Conservation (phyloP, 2,113 vertebrate genomes). For the Labeo rohita region DNA sequence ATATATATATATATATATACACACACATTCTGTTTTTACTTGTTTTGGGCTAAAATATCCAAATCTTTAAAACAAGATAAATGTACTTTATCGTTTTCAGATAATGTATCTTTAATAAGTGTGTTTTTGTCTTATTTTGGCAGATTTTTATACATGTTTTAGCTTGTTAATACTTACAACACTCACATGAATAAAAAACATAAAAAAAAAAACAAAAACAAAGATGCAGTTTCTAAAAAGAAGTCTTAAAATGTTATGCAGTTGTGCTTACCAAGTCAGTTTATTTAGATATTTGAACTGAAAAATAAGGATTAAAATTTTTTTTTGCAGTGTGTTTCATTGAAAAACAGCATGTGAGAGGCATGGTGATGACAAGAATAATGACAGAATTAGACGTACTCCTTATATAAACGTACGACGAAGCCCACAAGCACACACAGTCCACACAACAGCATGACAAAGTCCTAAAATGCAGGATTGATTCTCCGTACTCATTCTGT, state of each 20-base stretch:
- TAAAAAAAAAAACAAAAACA: background rate
- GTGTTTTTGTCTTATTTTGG: background rate
- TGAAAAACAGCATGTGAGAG: conserved; percentile 7
- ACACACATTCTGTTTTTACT: background rate
- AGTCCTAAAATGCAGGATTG: conserved; percentile 25
- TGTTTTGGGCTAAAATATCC: background rate
- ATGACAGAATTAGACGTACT: background rate
- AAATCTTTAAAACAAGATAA: no score
- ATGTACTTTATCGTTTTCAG: background rate
- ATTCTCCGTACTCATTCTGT: conserved; percentile 34
- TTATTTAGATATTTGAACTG: background rate
- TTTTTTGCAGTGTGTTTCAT: background rate
- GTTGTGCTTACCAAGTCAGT: background rate
- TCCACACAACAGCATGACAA: background rate
- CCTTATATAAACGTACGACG: background rate
- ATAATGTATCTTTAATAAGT: background rate
- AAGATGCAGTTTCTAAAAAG: background rate
- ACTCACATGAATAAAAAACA: background rate
- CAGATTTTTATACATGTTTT: no score
- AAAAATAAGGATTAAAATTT: background rate
- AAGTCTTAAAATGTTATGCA: background rate
- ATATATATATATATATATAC: no score
- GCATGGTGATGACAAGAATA: background rate
- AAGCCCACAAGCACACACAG: background rate
- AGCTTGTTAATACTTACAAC: background rate